These are phyloP conservation scores for Labroides dimidiatus DNA, from an alignment of 2,797 vertebrate species.

Conservation along the genomic window DNA sequence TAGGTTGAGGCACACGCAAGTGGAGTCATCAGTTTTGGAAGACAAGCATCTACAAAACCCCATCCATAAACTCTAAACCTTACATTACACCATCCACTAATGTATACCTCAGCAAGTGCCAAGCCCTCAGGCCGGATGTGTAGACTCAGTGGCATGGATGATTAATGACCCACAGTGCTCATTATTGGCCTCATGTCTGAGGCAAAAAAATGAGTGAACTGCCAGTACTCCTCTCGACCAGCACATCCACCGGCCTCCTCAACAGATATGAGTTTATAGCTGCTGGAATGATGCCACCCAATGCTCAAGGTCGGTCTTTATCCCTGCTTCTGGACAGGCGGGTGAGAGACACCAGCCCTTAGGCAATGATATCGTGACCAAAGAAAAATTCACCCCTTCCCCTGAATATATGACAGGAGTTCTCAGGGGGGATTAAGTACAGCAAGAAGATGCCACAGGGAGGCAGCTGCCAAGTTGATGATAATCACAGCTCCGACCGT, in stretches of 20 bases:
- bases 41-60: slow-evolving; percentile 24
- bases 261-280: slow-evolving; percentile 41
- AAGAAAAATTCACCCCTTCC: slow-evolving; percentile 29
- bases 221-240: slow-evolving; percentile 17
- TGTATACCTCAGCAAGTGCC: slow-evolving; percentile 27
- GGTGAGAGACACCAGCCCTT: slow-evolving; percentile 43
- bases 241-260: slow-evolving; percentile 32
- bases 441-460: slow-evolving; percentile 50
- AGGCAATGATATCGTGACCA: slow-evolving; percentile 44
- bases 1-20: slow-evolving; percentile 13
- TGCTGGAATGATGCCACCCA: slow-evolving; percentile 37
- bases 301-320: slow-evolving; percentile 43
- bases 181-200: slow-evolving; percentile 30
- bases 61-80: slow-evolving; percentile 39
- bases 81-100: slow-evolving; percentile 34
- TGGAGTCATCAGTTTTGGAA: slow-evolving; percentile 39
- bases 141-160: slow-evolving; percentile 29
- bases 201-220: slow-evolving; percentile 12
- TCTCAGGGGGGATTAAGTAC: slow-evolving; percentile 48
- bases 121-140: slow-evolving; percentile 38
- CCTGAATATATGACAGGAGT: slow-evolving; percentile 49
- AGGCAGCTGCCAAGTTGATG: slow-evolving; percentile 43
- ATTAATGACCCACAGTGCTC: slow-evolving; percentile 52
- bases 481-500: slow-evolving; percentile 44
- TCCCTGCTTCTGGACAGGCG: slow-evolving; percentile 44